These are phyloP conservation scores for Leptinotarsa undecemlineata DNA, from an alignment of 1,140 invertebrate species.

Conservation along the genomic window DNA sequence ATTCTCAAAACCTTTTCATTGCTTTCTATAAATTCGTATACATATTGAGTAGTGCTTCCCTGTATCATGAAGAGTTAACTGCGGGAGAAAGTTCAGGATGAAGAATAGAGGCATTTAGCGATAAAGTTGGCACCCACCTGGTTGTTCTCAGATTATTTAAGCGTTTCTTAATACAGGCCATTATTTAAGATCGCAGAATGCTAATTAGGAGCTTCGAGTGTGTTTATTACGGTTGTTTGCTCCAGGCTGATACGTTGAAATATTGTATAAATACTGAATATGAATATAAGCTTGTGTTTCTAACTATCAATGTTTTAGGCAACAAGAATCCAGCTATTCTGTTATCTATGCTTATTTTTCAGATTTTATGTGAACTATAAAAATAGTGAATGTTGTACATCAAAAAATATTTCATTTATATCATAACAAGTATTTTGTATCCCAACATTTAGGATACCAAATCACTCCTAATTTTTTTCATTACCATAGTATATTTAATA, in stretches of 20 bases:
- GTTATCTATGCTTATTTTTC: too few species aligned
- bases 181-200: constrained; percentile 55
- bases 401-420: too few species aligned
- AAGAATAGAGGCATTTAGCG: constrained; percentile 53
- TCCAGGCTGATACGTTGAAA: constrained; percentile 14
- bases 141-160: constrained; percentile 56
- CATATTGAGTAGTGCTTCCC: constrained; percentile 2
- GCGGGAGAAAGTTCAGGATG: constrained; percentile 41
- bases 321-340: too few species aligned
- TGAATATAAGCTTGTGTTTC: not conserved
- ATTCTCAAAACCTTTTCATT: too few species aligned
- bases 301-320: too few species aligned
- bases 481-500: too few species aligned
- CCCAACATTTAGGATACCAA: too few species aligned
- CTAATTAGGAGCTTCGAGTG: constrained; percentile 49
- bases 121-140: constrained; percentile 54
- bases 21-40: too few species aligned
- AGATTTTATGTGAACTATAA: too few species aligned
- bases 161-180: constrained; percentile 55
- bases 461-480: too few species aligned
- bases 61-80: constrained; percentile 23
- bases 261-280: constrained; percentile 16
- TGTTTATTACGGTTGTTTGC: constrained; percentile 21
- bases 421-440: too few species aligned
- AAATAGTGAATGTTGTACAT: too few species aligned